Percentiles rank a stretch among this genome's conserved stretches.
These are phyloP conservation scores for Ceratitis capitata DNA, from an alignment of 1,140 invertebrate genomes.

Conservation along the genomic window DNA sequence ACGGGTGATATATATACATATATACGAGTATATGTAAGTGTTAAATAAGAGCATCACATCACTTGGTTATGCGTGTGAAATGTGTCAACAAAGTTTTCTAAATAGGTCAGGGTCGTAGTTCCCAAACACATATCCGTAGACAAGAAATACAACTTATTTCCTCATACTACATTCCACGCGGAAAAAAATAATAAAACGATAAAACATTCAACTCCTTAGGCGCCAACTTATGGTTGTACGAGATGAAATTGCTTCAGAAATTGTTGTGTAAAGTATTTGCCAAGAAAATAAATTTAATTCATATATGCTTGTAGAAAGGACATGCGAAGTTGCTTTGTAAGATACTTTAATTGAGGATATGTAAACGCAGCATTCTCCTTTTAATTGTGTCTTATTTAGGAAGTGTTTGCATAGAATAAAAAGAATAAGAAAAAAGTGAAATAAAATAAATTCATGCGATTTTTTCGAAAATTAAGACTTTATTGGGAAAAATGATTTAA, in stretches of 20 bases:
- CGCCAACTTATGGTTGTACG: not conserved
- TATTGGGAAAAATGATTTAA: no score
- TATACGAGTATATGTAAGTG: not conserved
- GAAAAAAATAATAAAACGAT: not conserved
- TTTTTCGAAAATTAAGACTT: no score
- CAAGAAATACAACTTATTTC: not conserved
- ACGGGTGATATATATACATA: not conserved
- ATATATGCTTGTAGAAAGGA: no score
- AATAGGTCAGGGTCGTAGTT: not conserved
- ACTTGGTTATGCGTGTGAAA: not conserved
- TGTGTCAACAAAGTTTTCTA: not conserved
- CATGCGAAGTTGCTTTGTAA: no score
- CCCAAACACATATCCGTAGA: not conserved
- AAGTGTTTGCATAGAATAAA: no score
- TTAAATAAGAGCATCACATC: no score
- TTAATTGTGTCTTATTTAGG: no score
- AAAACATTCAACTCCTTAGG: not conserved
- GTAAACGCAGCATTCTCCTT: no score
- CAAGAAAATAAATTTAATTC: not conserved
- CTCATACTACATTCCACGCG: not conserved
- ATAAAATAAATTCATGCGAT: no score
- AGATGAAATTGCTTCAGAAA: not conserved
- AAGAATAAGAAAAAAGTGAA: no score
- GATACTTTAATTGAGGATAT: no score
- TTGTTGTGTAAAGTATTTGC: not conserved